Conservation (phyloP, 2,888 invertebrate genomes). For the Ochlodes sylvanus region DNA sequence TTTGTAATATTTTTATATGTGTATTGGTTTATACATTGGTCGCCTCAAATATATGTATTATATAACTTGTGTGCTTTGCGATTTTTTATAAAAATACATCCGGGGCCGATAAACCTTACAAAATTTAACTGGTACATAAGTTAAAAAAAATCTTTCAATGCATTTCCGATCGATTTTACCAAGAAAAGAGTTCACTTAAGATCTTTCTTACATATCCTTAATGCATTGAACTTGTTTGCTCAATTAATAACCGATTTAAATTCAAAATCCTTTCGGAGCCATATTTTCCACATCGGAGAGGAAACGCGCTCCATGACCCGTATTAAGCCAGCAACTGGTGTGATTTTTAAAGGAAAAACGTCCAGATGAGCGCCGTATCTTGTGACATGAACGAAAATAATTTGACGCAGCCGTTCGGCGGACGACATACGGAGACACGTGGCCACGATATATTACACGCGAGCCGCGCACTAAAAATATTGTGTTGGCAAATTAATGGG, state of each 20-base stretch:
- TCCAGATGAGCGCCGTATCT: constrained; percentile 84
- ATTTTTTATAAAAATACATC: too few species aligned
- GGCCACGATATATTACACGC: constrained; percentile 84
- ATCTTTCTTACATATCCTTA: constrained; percentile 1
- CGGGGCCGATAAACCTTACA: too few species aligned
- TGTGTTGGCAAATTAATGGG: constrained; percentile 86
- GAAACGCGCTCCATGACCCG: constrained; percentile 64
- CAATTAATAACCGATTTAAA: constrained; percentile 13
- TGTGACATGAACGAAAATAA: constrained; percentile 85
- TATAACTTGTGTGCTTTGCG: too few species aligned
- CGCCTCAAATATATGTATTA: too few species aligned
- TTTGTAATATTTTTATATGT: too few species aligned
- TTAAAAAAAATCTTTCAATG: not conserved
- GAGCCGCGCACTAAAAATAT: constrained; percentile 84
- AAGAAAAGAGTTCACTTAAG: constrained; percentile 1
- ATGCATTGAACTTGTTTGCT: not conserved
- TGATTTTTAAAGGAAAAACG: constrained; percentile 82
- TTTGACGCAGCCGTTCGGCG: constrained; percentile 82
- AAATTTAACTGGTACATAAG: not conserved
- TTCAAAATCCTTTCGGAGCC: constrained; percentile 30
- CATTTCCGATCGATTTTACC: not conserved
- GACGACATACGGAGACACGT: constrained; percentile 85
- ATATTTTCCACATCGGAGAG: constrained; percentile 59
- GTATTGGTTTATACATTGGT: too few species aligned
- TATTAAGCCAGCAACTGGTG: constrained; percentile 72